Evolutionary conservation across 2,797 vertebrate species (phyloP), one percentile per base, ranked within the genome.

Genomic region (Malurus leucopterus): DNA sequence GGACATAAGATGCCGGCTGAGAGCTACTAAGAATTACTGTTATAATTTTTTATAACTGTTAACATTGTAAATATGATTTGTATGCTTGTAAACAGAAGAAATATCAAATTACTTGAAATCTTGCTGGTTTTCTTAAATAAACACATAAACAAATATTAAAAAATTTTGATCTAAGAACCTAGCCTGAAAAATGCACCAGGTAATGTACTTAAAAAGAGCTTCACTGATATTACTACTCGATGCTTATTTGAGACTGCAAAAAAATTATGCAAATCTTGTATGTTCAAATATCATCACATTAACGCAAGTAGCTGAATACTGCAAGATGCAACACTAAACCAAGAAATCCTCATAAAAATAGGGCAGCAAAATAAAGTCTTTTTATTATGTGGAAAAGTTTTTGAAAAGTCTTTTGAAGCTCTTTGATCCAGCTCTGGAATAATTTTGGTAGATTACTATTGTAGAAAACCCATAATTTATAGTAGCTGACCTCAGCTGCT

Each of bases 401-500:
- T 70, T 65, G 72, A 91, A 74, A 96, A 91, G 79, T 81, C 76
- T 95, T 97, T 93, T 96, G 95, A 95, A 97, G 94, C 89, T 95
- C 98, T 99, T 99, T 99, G 98, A 98, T 98, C 97, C 95, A 49
- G 86, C 93, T 97, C 94, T 97, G 92, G 97, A 98, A 97, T 98
- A 96, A 96, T 97, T 92, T 94, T 95, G 95, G 98, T 97, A 97
- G 97, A 97, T 97, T 97, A 97, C 97, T 97, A 98, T 98, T 99
- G 98, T 98, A 97, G 53, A 53, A 96, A 98, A 95, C 95, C 88
- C 95, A 34, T 97, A 98, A 99, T 98, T 99, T 99, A 99, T 98
- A 98, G 98, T 94, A 97, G 97, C 95, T 98, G 98, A 99, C 98
- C 98, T 98, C 87, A 97, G 97, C 97, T 97, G 97, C 97, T 98